These are phyloP conservation scores for Heliothis subflexa DNA, from an alignment of 1,140 invertebrate species.

Conservation along the genomic window DNA sequence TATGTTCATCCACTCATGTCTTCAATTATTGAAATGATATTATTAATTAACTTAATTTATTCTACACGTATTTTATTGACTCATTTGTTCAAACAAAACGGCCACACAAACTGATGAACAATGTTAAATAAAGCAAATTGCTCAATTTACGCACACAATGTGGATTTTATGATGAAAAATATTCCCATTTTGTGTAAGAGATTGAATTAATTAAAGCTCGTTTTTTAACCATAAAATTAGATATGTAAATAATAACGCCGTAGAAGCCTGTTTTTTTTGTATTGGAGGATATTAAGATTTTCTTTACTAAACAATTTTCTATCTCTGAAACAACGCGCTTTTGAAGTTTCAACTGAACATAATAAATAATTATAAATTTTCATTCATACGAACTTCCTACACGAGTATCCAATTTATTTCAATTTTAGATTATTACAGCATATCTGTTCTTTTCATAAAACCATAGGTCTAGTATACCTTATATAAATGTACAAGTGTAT, in stretches of 20 bases:
- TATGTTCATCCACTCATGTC: no score
- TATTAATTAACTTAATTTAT: neutral
- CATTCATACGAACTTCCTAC: no score
- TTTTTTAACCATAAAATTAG: conserved; percentile 5
- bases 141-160: conserved; percentile 7
- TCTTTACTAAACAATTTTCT: neutral
- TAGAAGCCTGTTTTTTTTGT: neutral
- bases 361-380: no score
- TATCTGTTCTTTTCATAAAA: no score
- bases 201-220: conserved; percentile 4
- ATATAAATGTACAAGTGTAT: no score
- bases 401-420: no score
- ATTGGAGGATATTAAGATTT: neutral
- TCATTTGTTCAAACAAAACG: neutral
- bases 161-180: conserved; percentile 18
- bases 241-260: conserved; percentile 1
- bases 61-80: neutral
- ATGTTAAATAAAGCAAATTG: conserved; percentile 1
- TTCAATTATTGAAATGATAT: neutral
- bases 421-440: no score
- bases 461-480: no score
- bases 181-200: neutral
- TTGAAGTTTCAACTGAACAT: neutral
- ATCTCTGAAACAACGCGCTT: neutral
- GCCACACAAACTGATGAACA: conserved; percentile 1